Base-by-base conservation (phyloP, 2,113 vertebrate genomes). In the Emydocephalus ijimae region DNA sequence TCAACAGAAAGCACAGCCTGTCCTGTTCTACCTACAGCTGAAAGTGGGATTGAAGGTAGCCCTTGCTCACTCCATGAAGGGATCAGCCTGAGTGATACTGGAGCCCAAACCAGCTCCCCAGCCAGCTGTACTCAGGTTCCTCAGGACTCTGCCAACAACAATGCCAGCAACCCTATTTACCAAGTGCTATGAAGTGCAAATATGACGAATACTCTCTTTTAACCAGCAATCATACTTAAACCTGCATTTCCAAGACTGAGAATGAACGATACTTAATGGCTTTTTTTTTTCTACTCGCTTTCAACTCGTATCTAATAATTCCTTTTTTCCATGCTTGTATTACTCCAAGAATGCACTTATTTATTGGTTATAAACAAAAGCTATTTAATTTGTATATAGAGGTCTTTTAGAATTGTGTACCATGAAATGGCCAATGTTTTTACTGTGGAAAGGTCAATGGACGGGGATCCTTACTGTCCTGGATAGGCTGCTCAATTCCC, bases 1-100 rank as follows among this genome's bases (percentile, higher is more conserved):
- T 99, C 99, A 90, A 99, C 98, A 0, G 98, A 99, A 43, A 98
- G 95, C 90, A 97, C 98, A 56, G 95, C 98, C 0, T 98, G 98
- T 48, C 96, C 98, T 5, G 29, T 97, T 54, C 92, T 98, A 87
- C 96, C 98, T 85, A 90, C 97, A 20, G 95, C 97, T 48, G 97
- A 97, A 59, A 96, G 96, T 56, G 95, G 96, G 48, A 95, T 96
- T 87, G 98, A 98, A 21, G 97, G 97, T 4, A 97, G 95, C 86
- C 97, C 98, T 0, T 97, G 96, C 34, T 98, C 98, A 39, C 96
- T 98, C 5, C 93, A 93, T 0, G 98, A 98, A 90, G 97, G 95
- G 20, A 91, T 94, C 0, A 96, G 92, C 74, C 93, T 97, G 57
- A 97, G 92, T 26, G 97, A 98, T 9, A 94, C 94, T 0, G 96